Percentiles rank a stretch among this genome's conserved stretches.
These are phyloP conservation scores for Ricordea florida DNA, from an alignment of 92 coral and sea anemone genomes.

Conservation along the genomic window DNA sequence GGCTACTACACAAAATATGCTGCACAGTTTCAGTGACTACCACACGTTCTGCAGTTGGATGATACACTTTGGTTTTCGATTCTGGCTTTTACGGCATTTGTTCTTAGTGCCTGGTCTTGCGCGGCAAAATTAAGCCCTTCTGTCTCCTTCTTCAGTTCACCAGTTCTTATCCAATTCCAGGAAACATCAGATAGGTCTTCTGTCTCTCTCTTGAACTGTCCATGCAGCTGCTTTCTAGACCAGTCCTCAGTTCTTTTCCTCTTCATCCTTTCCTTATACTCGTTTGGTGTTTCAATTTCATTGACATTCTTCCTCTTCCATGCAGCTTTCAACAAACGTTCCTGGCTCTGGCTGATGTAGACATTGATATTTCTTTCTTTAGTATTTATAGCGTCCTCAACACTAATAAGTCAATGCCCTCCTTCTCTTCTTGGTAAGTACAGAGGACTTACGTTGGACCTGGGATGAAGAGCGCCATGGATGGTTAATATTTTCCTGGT, in stretches of 20 bases:
- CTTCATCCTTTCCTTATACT: neutral
- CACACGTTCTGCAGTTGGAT: too few species aligned
- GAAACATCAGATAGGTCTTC: too few species aligned
- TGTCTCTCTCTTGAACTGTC: too few species aligned
- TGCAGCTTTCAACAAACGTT: neutral
- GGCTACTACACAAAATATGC: too few species aligned
- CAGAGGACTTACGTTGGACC: neutral
- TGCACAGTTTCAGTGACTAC: too few species aligned
- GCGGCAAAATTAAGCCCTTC: too few species aligned
- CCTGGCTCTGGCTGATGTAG: neutral
- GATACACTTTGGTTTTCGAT: too few species aligned
- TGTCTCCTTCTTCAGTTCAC: too few species aligned
- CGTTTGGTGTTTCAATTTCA: slow-evolving; percentile 6
- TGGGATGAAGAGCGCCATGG: slow-evolving; percentile 18
- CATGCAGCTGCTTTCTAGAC: slow-evolving; percentile 13
- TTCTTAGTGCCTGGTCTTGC: too few species aligned
- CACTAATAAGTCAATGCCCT: neutral
- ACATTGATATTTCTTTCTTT: neutral
- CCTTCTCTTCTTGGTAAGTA: slow-evolving; percentile 2
- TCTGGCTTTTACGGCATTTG: too few species aligned
- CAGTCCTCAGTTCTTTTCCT: slow-evolving; percentile 26
- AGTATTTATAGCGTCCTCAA: neutral
- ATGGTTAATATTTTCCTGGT: slow-evolving; percentile 21
- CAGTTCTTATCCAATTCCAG: too few species aligned
- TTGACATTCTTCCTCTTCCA: slow-evolving; percentile 2